Evolutionary conservation across 2,888 invertebrate species (phyloP), one percentile per base, ranked within the genome.

Genomic region (Terebella lapidaria): DNA sequence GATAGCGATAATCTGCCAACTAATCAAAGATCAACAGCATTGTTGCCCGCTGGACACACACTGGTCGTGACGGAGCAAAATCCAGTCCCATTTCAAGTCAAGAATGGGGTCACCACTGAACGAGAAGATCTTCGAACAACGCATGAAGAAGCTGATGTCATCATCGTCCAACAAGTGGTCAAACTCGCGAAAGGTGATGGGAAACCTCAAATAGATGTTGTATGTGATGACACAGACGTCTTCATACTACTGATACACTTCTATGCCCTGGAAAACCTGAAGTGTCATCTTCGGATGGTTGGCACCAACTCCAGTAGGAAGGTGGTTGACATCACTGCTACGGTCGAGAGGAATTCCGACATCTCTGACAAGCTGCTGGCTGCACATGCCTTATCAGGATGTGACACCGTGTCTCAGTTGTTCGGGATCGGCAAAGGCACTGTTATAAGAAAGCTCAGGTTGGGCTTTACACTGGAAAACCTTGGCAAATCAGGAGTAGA

Each of bases 61-160:
- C 58, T 57, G 18, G 35, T 61, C 20, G 29, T 61, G 18, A 62
- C 61, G 27, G 46, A 22, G 15, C 35, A 47, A 35, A 56, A 62
- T 18, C 54, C 59, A 20, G 42, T n/a, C n/a, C n/a, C n/a, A n/a
- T n/a, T n/a, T n/a, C n/a, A n/a, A n/a, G n/a, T n/a, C n/a, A n/a
- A n/a, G n/a, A n/a, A n/a, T n/a, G n/a, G n/a, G n/a, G n/a, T n/a
- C n/a, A n/a, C n/a, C n/a, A n/a, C n/a, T n/a, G n/a, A n/a, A n/a
- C 35, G 61, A 29, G 51, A 28, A 3, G 63, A 66, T 57, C 25
- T 66, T 18, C 47, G 26, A 26, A 66, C 65, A 52, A 63, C 29
- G n/a, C 65, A 66, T 22, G 64, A 66, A 53, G 62, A 66, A 53
- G 64, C 65, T 25, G 65, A 66, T 52, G 56, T 60, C 47, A 66